These are phyloP conservation scores for Thunnus thynnus DNA, from an alignment of 2,113 vertebrate species.

Conservation along the genomic window DNA sequence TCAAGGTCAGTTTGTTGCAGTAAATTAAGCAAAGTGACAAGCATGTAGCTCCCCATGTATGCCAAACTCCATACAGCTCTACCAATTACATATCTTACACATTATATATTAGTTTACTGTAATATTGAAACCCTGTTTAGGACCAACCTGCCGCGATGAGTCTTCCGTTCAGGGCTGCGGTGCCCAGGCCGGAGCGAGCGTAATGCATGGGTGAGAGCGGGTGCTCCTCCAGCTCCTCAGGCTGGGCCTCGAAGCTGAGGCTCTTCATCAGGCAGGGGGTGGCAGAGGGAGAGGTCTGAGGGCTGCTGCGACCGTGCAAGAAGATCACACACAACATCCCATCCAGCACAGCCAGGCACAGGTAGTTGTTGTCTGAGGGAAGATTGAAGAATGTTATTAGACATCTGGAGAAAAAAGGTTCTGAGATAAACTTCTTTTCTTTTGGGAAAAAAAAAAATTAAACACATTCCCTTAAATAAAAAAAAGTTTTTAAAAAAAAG, in stretches of 20 bases:
- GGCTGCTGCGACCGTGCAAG: conserved; percentile 95
- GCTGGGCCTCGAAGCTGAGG: conserved; percentile 94
- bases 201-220: conserved; percentile 97
- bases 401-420: too few species aligned
- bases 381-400: conserved; percentile 1
- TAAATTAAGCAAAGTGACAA: not conserved
- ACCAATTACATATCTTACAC: not conserved
- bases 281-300: conserved; percentile 93
- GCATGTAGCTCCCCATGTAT: not conserved
- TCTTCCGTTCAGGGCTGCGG: conserved; percentile 88
- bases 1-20: not conserved
- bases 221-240: conserved; percentile 88
- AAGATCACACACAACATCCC: conserved; percentile 96
- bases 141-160: conserved; percentile 93
- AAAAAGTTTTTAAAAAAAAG: too few species aligned
- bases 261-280: conserved; percentile 96
- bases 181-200: conserved; percentile 94
- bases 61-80: not conserved
- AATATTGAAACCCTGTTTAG: rapidly evolving
- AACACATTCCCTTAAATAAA: too few species aligned
- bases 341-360: conserved; percentile 97
- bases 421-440: not conserved
- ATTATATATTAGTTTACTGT: too few species aligned
- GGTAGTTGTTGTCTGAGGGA: conserved; percentile 90
- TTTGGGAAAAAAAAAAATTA: too few species aligned